Evolutionary conservation across 2,113 vertebrate species (phyloP).

Genomic region (Chionomys nivalis): DNA sequence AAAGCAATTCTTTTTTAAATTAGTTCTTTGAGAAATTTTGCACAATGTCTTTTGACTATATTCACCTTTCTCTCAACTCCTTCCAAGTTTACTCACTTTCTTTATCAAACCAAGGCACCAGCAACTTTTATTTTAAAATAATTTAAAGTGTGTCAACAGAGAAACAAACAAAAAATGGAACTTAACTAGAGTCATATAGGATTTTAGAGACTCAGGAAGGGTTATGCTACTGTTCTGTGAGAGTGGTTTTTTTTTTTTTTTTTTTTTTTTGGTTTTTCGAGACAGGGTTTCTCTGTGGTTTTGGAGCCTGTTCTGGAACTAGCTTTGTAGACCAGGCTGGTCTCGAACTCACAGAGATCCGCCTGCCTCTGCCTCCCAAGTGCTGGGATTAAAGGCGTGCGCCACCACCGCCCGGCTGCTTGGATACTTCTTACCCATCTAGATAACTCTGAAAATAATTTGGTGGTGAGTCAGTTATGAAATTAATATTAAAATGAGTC

Average conservation of each 20-base stretch:
- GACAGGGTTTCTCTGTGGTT: too few species aligned
- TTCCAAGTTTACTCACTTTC: neutral
- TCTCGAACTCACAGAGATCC: too few species aligned
- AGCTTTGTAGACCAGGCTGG: too few species aligned
- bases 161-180: constrained; percentile 34
- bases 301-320: too few species aligned
- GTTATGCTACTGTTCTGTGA: neutral
- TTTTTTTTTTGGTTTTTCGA: too few species aligned
- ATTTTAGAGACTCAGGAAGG: neutral
- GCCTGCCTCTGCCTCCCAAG: too few species aligned
- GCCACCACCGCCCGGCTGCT: too few species aligned
- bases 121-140: neutral
- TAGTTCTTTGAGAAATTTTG: neutral
- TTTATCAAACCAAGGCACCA: neutral
- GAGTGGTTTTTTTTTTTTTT: too few species aligned
- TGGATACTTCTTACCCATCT: neutral
- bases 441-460: neutral
- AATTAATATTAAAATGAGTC: neutral
- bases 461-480: neutral
- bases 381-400: too few species aligned
- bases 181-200: neutral
- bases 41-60: neutral
- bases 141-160: neutral
- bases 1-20: neutral
- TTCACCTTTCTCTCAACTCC: neutral